Base-by-base conservation (phyloP, 2,888 invertebrate genomes). In the Ophion ventricosus region DNA sequence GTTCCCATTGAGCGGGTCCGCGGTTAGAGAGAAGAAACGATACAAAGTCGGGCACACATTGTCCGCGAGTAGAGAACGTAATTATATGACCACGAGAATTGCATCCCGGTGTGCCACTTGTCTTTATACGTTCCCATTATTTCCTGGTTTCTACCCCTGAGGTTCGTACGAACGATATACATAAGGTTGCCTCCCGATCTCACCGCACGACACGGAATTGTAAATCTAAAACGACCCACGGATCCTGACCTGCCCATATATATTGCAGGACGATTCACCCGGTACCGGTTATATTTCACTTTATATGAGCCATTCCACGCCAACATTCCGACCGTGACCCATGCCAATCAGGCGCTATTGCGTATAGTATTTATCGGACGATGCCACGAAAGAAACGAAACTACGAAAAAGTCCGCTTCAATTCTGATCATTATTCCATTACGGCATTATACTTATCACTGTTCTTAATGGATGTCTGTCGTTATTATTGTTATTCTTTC, bases 61-160 rank as follows among this genome's bases (percentile, higher is more conserved):
- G 78, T 84, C 84, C 78, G 59, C 20, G 67, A 66, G 57, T 25
- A 35, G 70, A 84, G 78, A 84, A 81, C 81, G 81, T 84, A 84
- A 84, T 84, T 84, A 84, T 84, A 84, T 84, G 84, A 84, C 84
- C 81, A 78, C 74, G 78, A 81, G 81, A 84, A 84, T 81, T 81
- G 81, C 81, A 81, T 84, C 84, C 81, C 84, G 81, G 81, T 84
- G 81, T 81, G 78, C 84, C 84, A 84, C 84, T 84, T 84, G 84
- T 84, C 84, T 84, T 84, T 81, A 81, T 81, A 84, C 81, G 70
- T 81, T 84, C 74, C 81, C 78, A 84, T 84, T 84, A 84, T 84
- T 81, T 84, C 81, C 84, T 84, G 78, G 81, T 84, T 84, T 72
- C 78, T 63, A 70, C 78, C 49, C 70, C 49, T 49, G 43, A 29